Evolutionary conservation across 2,797 vertebrate species (phyloP).

Genomic region (Lithobates pipiens): DNA sequence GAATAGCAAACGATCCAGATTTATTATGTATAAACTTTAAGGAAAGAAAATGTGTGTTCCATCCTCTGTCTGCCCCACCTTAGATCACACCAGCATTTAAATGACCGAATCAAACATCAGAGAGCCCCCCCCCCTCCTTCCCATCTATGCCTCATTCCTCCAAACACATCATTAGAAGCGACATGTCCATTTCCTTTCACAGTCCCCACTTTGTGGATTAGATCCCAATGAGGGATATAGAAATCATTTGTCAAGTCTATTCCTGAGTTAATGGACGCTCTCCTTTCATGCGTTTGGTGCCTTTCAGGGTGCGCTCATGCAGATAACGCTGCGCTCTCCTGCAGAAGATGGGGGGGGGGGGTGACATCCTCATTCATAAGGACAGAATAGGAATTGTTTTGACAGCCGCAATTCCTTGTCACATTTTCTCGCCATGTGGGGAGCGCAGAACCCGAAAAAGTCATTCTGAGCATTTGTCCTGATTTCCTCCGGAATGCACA

Average conservation of each 20-base stretch:
- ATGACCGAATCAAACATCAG: too few species aligned
- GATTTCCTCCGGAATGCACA: too few species aligned
- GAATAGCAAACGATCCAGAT: too few species aligned
- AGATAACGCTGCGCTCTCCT: neutral
- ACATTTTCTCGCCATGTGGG: conserved; percentile 4
- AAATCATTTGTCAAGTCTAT: conserved; percentile 27
- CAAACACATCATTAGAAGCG: neutral
- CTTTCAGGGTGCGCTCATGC: conserved; percentile 13
- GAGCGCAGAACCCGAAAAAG: conserved; percentile 12
- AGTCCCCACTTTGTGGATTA: conserved; percentile 8
- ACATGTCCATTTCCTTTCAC: neutral
- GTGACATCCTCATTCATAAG: conserved; percentile 44
- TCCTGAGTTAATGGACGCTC: neutral
- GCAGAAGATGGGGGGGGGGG: neutral
- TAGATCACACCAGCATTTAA: neutral
- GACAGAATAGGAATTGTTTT: neutral
- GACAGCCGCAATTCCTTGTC: conserved; percentile 43
- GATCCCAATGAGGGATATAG: conserved; percentile 16
- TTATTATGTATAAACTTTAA: too few species aligned
- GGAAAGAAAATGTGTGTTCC: too few species aligned
- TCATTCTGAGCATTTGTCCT: too few species aligned
- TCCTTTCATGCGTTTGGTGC: neutral
- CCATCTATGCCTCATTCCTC: neutral
- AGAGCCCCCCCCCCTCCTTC: neutral
- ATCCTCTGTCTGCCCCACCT: neutral